Conservation (phyloP, 1,140 invertebrate genomes). For the Riptortus pedestris region DNA sequence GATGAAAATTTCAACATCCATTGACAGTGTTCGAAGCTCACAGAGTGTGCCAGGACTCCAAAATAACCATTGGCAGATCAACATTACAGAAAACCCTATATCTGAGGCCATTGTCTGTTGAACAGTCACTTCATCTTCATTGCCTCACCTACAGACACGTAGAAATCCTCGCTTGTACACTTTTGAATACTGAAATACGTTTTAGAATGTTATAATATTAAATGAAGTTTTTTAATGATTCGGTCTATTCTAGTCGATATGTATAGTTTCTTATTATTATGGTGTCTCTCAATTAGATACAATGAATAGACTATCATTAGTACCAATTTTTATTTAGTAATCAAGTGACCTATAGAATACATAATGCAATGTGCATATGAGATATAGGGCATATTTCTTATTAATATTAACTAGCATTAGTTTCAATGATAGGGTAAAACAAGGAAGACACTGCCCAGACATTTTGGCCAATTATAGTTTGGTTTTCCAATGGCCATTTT, state of each 20-base stretch:
- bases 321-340: slow-evolving; percentile 1
- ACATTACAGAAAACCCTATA: slow-evolving; percentile 68
- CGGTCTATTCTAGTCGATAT: slow-evolving; percentile 4
- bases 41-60: slow-evolving; percentile 2
- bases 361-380: neutral
- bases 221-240: neutral
- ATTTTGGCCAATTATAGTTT: too few species aligned
- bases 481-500: too few species aligned
- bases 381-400: neutral
- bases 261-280: neutral
- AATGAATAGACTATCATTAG: neutral
- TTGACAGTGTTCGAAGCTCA: slow-evolving; percentile 31
- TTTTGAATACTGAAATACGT: slow-evolving; percentile 7
- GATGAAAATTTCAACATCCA: slow-evolving; percentile 30
- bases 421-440: neutral
- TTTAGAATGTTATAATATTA: neutral
- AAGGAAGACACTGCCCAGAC: neutral
- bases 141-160: slow-evolving; percentile 9
- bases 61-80: slow-evolving; percentile 40
- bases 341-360: neutral
- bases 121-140: neutral
- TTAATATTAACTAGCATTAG: neutral
- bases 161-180: slow-evolving; percentile 16
- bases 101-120: slow-evolving; percentile 51
- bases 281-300: neutral